Conservation (phyloP, 2,113 vertebrate genomes). For the Gymnorhina tibicen region DNA sequence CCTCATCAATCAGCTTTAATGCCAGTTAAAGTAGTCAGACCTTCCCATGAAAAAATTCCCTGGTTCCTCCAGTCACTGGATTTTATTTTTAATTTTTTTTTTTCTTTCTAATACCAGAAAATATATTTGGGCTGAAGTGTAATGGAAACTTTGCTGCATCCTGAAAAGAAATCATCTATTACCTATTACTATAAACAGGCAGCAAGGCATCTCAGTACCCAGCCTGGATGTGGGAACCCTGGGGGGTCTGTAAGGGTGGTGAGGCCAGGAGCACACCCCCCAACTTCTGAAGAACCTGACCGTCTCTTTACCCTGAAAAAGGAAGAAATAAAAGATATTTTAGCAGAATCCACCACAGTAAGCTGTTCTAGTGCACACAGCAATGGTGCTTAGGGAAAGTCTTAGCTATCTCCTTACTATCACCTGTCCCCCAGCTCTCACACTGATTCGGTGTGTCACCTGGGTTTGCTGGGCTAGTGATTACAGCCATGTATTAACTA, state of each 20-base stretch:
- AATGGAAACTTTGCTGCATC: neutral
- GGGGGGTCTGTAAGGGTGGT: rapidly evolving
- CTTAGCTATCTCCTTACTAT: rapidly evolving
- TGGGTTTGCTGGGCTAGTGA: neutral
- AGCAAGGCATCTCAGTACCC: neutral
- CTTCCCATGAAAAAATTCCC: neutral
- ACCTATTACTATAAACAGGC: neutral
- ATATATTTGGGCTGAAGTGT: neutral
- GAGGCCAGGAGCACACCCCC: neutral
- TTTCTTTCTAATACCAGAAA: neutral
- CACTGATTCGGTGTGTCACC: too few species aligned
- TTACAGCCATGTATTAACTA: neutral
- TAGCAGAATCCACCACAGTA: neutral
- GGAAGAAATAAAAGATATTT: neutral
- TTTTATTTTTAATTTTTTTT: neutral
- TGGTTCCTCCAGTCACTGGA: neutral
- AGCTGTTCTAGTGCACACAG: neutral
- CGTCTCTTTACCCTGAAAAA: neutral
- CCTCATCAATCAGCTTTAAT: neutral
- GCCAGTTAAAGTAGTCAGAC: neutral
- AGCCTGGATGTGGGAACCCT: rapidly evolving
- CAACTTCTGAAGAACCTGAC: neutral
- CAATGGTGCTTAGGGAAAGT: neutral
- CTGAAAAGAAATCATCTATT: neutral
- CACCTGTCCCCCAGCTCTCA: neutral